Percentiles rank a stretch among this genome's conserved stretches.
phyloP scores from a whole-genome alignment of 2,797 vertebrate species.

The Enteromius viviparus region DNA sequence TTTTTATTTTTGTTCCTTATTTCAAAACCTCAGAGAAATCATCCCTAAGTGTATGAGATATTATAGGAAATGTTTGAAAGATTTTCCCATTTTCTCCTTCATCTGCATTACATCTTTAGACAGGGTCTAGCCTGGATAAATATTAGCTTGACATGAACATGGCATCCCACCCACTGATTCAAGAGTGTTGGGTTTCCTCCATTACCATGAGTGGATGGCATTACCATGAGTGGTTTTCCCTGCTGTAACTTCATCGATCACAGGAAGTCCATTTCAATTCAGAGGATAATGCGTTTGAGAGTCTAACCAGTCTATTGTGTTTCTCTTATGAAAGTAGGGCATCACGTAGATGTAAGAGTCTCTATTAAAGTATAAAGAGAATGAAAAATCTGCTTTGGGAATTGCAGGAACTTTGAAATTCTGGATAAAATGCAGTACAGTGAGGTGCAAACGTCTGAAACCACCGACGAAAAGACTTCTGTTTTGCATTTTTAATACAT shows the following conservation, averaged over 20 bases:
- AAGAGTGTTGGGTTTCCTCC: constrained; percentile 44
- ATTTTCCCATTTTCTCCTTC: background rate
- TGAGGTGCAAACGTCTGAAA: background rate
- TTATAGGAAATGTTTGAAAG: background rate
- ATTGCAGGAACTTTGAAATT: constrained; percentile 34
- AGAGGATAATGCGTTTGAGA: constrained; percentile 41
- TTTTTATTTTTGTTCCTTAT: background rate
- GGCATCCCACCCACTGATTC: constrained; percentile 18
- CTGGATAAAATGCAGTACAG: background rate
- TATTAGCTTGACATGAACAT: constrained; percentile 40
- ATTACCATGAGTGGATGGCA: constrained; percentile 42
- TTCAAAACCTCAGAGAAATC: background rate
- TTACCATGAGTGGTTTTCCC: constrained; percentile 49
- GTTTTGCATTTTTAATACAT: background rate
- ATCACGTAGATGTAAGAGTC: constrained; percentile 17
- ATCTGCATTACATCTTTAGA: constrained; percentile 5
- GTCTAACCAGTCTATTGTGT: constrained; percentile 29
- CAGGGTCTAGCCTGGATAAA: constrained; percentile 23
- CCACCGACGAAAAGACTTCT: background rate
- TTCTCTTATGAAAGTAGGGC: constrained; percentile 40
- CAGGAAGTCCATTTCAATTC: constrained; percentile 49
- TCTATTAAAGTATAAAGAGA: constrained; percentile 30
- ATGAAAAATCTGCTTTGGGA: constrained; percentile 36
- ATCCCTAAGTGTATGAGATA: background rate
- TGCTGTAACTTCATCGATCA: constrained; percentile 42